Percentiles rank a stretch among this genome's conserved stretches.
phyloP scores from a whole-genome alignment of 2,888 invertebrate genomes.

The Sylvicola cinctus region DNA sequence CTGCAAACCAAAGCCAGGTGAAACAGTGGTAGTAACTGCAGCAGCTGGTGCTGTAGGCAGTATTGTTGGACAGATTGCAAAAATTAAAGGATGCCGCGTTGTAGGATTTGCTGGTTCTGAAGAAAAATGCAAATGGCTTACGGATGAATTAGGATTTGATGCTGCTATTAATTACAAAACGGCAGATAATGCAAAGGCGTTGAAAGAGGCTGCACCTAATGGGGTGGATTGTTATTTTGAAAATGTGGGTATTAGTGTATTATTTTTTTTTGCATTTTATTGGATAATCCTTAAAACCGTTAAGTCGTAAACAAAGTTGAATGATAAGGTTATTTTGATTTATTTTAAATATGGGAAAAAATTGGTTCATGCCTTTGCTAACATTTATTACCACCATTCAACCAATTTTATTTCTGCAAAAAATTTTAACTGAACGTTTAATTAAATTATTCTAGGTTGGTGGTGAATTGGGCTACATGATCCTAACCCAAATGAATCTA shows the following conservation, averaged over 20 bases:
- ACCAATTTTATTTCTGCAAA: too few relatives aligned
- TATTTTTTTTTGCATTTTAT: too few relatives aligned
- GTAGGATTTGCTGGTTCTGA: constrained; percentile 52
- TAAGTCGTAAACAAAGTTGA: too few relatives aligned
- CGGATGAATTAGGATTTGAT: constrained; percentile 42
- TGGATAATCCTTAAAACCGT: too few relatives aligned
- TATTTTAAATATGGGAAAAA: too few relatives aligned
- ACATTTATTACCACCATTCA: too few relatives aligned
- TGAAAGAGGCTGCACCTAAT: constrained; percentile 41
- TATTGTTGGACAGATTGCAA: constrained; percentile 59
- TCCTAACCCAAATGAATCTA: constrained; percentile 38
- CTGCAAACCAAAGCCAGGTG: constrained; percentile 46
- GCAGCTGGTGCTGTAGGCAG: constrained; percentile 65
- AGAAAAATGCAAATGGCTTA: constrained; percentile 47
- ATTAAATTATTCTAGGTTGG: constrained; percentile 29
- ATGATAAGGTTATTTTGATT: too few relatives aligned
- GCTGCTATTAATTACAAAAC: constrained; percentile 52
- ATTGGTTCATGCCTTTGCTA: too few relatives aligned
- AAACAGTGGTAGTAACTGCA: constrained; percentile 48
- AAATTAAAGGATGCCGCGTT: constrained; percentile 44
- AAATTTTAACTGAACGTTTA: constrained; percentile 6
- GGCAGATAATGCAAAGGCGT: constrained; percentile 27
- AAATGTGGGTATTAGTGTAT: too few relatives aligned
- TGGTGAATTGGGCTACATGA: constrained; percentile 36
- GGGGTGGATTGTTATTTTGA: constrained; percentile 60